These are phyloP conservation scores for Hemicrepidius hirtus DNA, from an alignment of 2,888 invertebrate species.

Conservation along the genomic window DNA sequence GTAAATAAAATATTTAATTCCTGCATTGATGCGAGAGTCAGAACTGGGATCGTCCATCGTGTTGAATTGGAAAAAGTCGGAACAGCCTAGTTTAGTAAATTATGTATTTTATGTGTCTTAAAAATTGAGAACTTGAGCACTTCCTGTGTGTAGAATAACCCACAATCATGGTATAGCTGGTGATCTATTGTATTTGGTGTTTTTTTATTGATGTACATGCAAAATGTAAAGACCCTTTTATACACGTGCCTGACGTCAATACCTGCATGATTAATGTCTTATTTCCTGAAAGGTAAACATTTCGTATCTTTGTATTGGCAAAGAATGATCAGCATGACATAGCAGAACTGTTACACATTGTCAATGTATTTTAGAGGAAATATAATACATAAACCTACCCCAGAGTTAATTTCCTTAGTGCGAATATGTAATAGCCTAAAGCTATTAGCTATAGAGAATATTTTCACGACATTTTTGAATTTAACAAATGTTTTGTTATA, in stretches of 20 bases:
- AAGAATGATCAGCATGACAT: slow-evolving; percentile 40
- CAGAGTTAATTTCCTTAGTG: slow-evolving; percentile 28
- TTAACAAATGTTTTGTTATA: too few relatives aligned
- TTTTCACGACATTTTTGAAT: too few relatives aligned
- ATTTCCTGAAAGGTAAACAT: slow-evolving; percentile 56
- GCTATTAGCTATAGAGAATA: background rate
- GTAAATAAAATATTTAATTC: too few relatives aligned
- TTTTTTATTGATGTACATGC: background rate
- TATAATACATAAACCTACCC: background rate
- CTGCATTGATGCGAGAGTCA: too few relatives aligned
- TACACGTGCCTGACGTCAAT: slow-evolving; percentile 33
- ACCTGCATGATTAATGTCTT: slow-evolving; percentile 57
- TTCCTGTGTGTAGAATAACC: too few relatives aligned
- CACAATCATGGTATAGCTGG: too few relatives aligned
- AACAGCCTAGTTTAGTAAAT: too few relatives aligned
- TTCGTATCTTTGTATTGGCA: slow-evolving; percentile 43
- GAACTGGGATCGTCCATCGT: too few relatives aligned
- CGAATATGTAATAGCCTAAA: background rate
- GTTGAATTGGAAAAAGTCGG: too few relatives aligned
- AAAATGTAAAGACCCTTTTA: slow-evolving; percentile 16
- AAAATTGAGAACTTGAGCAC: too few relatives aligned
- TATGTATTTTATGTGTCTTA: too few relatives aligned
- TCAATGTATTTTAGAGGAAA: slow-evolving; percentile 13
- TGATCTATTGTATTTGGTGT: background rate
- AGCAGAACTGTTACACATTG: slow-evolving; percentile 21